Conservation (phyloP, 1,140 invertebrate species). For the Drosophila nasuta region DNA sequence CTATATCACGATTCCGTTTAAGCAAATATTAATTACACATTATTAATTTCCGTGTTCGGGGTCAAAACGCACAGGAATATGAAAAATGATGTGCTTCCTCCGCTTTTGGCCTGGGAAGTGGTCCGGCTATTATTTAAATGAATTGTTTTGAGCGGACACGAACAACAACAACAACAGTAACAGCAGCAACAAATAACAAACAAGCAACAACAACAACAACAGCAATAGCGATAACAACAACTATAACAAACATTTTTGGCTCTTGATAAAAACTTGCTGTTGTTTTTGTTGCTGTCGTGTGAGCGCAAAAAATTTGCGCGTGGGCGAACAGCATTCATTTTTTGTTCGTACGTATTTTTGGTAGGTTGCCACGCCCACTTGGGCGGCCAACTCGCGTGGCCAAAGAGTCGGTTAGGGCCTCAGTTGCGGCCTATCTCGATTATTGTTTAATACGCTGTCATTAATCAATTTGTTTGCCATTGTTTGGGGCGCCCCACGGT, state of each 20-base stretch:
- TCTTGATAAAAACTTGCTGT: constrained; percentile 53
- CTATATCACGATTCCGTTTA: constrained; percentile 40
- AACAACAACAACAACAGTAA: constrained; percentile 34
- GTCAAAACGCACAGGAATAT: constrained; percentile 59
- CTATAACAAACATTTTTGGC: constrained; percentile 39
- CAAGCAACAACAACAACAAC: constrained; percentile 29
- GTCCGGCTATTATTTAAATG: constrained; percentile 78
- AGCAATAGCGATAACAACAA: constrained; percentile 27
- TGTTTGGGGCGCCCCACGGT: constrained; percentile 64
- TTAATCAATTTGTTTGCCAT: constrained; percentile 83
- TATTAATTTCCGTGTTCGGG: constrained; percentile 73
- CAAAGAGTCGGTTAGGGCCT: constrained; percentile 29
- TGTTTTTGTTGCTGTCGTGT: constrained; percentile 19
- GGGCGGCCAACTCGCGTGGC: neutral
- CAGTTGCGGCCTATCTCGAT: constrained; percentile 71
- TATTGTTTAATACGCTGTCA: constrained; percentile 82
- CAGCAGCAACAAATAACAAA: constrained; percentile 15
- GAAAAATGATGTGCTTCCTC: constrained; percentile 80
- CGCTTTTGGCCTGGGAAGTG: constrained; percentile 56
- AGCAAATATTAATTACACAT: constrained; percentile 79
- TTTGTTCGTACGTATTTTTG: constrained; percentile 1
- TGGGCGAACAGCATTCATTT: constrained; percentile 53
- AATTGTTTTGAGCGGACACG: constrained; percentile 68
- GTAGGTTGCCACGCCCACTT: constrained; percentile 12
- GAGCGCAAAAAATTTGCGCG: constrained; percentile 48